Evolutionary conservation across 2,113 vertebrate species (phyloP).

Genomic region (Cairina moschata): DNA sequence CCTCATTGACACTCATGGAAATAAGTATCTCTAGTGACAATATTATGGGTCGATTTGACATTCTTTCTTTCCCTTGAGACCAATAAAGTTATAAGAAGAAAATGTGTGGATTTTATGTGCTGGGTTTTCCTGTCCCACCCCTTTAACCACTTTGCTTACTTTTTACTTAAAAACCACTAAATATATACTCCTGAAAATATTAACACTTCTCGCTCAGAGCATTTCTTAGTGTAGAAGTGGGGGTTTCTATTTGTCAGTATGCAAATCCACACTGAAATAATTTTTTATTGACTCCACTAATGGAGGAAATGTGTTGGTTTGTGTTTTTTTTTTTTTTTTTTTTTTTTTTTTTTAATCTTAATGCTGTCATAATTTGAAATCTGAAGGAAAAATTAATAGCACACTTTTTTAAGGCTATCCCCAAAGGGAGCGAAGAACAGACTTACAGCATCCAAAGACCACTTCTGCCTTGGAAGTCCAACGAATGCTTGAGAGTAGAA

Average conservation of each 20-base stretch:
- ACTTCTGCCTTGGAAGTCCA: background rate
- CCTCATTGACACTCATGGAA: background rate
- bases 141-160: background rate
- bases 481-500: background rate
- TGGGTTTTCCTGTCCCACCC: background rate
- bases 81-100: background rate
- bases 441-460: background rate
- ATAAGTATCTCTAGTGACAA: background rate
- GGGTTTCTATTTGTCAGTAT: background rate
- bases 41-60: background rate
- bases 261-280: background rate
- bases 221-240: background rate
- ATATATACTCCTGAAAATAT: background rate
- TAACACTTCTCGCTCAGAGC: background rate
- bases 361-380: background rate
- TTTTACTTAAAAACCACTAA: background rate
- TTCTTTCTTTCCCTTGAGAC: background rate
- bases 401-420: background rate
- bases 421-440: background rate
- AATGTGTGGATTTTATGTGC: background rate
- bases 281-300: background rate
- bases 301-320: background rate
- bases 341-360: background rate
- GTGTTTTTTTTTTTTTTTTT: too few species aligned
- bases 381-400: background rate